Conservation (phyloP, 2,113 vertebrate species). For the Cranoglanis bouderius region DNA sequence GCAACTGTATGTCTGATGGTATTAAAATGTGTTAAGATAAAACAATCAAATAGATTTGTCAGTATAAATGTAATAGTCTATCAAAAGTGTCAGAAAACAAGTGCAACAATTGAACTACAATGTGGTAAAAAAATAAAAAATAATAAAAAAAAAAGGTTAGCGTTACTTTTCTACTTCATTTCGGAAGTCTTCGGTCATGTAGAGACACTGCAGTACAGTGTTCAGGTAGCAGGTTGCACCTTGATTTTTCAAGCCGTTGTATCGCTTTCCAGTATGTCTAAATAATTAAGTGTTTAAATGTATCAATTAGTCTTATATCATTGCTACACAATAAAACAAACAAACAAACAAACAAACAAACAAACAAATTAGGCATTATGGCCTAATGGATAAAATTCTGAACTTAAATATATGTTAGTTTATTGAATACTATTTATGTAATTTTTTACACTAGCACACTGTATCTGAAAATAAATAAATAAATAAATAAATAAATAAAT, state of each 20-base stretch:
- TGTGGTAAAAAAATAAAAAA: too few species aligned
- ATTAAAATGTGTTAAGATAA: background rate
- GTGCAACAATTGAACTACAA: background rate
- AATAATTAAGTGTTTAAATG: background rate
- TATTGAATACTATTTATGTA: background rate
- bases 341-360: background rate
- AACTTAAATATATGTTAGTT: background rate
- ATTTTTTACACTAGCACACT: background rate
- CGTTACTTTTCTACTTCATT: constrained; percentile 16
- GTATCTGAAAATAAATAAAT: background rate
- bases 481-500: too few species aligned
- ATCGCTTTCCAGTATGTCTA: background rate
- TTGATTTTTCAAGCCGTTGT: constrained; percentile 38
- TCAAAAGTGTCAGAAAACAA: background rate
- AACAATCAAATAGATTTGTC: background rate
- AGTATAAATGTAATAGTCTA: background rate
- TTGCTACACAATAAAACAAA: background rate
- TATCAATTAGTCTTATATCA: background rate
- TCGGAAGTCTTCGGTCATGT: constrained; percentile 44
- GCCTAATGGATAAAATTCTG: background rate
- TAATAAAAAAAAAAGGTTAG: too few species aligned
- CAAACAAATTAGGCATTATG: too few species aligned
- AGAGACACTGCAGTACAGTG: constrained; percentile 38
- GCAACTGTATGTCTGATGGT: background rate
- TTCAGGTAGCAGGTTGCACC: constrained; percentile 46